A percentile compares a stretch with the other conserved stretches of the same genome.
Evolutionary conservation across 2,888 invertebrate species (phyloP).

Genomic region (Athrips mouffetella): DNA sequence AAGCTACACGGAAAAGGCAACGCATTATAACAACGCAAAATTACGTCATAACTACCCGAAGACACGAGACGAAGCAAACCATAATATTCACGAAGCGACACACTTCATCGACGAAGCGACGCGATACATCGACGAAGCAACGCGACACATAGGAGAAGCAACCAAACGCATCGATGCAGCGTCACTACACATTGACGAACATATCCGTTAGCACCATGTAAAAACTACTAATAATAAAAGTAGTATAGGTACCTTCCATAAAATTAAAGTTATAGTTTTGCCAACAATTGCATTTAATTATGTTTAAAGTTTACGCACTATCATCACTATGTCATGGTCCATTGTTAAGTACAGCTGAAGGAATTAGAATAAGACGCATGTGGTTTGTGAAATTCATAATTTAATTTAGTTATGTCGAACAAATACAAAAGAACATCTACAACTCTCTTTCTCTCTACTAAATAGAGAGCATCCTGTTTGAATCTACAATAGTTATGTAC

Average conservation of each 20-base stretch:
- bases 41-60: not conserved
- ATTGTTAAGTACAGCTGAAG: too few relatives aligned
- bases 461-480: not conserved
- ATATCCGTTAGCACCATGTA: not conserved
- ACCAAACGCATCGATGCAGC: not conserved
- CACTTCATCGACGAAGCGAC: not conserved
- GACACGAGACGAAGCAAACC: not conserved
- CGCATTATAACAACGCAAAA: not conserved
- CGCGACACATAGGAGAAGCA: not conserved
- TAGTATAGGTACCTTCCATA: too few relatives aligned
- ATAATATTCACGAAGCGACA: constrained; percentile 2
- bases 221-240: too few relatives aligned
- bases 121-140: not conserved
- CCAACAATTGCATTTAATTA: too few relatives aligned
- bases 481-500: not conserved
- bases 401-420: too few relatives aligned
- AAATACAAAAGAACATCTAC: not conserved
- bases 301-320: too few relatives aligned
- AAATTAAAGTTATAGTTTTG: too few relatives aligned
- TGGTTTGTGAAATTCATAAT: too few relatives aligned
- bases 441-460: constrained; percentile 1
- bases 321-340: too few relatives aligned
- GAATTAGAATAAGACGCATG: too few relatives aligned
- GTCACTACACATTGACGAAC: not conserved
- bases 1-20: not conserved